Base-by-base conservation (phyloP, 2,888 invertebrate species). In the Hirudinaria manillensis region DNA sequence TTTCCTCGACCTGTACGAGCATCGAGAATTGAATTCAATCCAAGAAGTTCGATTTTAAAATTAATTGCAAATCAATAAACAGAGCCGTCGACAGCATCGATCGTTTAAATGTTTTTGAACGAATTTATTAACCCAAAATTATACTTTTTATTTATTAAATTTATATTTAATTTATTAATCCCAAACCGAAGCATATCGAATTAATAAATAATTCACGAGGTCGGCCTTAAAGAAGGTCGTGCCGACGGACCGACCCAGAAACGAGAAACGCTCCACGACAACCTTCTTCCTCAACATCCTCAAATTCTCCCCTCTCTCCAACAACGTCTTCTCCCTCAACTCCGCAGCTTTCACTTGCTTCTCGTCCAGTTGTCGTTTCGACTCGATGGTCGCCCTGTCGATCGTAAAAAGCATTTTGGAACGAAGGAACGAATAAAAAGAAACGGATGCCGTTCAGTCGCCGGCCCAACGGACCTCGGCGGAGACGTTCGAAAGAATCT, bases 321-420 rank as follows among this genome's bases (percentile, higher is more conserved):
- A 91, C 81, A 92, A 89, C 51, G 95, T 87, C 80, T 91, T 89
- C 80, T 91, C 90, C 0, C 98, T 87, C 80, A 94, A 91, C 77
- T 92, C 90, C 81, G 94, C 92, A 0, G 98, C 98, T 77, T 93
- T 89, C 0, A 92, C 92, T 83, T 96, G 94, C 83, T 94, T 94
- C 0, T 92, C 92, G 85, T 95, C 93, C 80, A 94, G 92, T 77
- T 89, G 87, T 77, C 89, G 86, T 29, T 93, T 85, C 0, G 93
- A 93, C 80, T 88, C 87, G 19, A 83, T 86, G 61, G 84, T 83
- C 19, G 86, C 85, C 73, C 86, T 86, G 74, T 32, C 13, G 13
- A 76, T 38, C 65, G 53, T 53, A 21, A 13, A 45, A n/a, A n/a
- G n/a, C n/a, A n/a, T n/a, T n/a, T n/a, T n/a, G n/a, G 24, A 55